These are phyloP conservation scores for Emmelina monodactyla DNA, from an alignment of 2,888 invertebrate genomes.

Conservation along the genomic window DNA sequence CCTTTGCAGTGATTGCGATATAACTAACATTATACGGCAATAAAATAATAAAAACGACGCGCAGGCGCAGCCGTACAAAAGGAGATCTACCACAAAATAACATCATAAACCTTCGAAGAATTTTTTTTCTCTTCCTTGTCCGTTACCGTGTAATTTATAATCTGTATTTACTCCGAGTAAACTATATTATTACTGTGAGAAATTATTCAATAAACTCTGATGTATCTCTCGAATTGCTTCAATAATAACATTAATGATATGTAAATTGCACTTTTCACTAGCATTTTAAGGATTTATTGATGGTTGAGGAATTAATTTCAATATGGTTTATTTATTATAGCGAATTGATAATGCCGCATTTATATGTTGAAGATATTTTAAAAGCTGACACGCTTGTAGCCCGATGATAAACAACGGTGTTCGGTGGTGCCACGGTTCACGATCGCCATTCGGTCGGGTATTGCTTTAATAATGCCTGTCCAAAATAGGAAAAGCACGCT, in stretches of 20 bases:
- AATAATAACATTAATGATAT: constrained; percentile 33
- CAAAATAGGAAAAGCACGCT: constrained; percentile 52
- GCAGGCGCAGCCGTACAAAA: too few species aligned
- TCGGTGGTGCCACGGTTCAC: too few species aligned
- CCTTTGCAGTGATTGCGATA: too few species aligned
- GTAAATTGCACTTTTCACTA: constrained; percentile 32
- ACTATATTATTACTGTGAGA: constrained; percentile 19
- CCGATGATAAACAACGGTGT: too few species aligned
- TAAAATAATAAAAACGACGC: too few species aligned
- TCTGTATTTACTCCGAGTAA: neutral
- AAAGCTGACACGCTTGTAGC: too few species aligned
- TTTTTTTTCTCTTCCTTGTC: neutral
- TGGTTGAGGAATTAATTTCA: constrained; percentile 16
- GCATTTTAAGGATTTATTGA: constrained; percentile 40
- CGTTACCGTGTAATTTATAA: constrained; percentile 4
- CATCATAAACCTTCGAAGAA: neutral
- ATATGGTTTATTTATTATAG: constrained; percentile 14
- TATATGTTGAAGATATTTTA: too few species aligned
- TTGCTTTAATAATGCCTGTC: constrained; percentile 40
- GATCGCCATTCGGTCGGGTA: too few species aligned
- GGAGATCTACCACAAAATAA: too few species aligned
- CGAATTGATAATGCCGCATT: too few species aligned
- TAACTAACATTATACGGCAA: too few species aligned
- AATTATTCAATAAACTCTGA: constrained; percentile 18
- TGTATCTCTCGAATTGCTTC: too few species aligned